Base-by-base conservation (phyloP, 2,113 vertebrate species). In the Baryphthengus martii region DNA sequence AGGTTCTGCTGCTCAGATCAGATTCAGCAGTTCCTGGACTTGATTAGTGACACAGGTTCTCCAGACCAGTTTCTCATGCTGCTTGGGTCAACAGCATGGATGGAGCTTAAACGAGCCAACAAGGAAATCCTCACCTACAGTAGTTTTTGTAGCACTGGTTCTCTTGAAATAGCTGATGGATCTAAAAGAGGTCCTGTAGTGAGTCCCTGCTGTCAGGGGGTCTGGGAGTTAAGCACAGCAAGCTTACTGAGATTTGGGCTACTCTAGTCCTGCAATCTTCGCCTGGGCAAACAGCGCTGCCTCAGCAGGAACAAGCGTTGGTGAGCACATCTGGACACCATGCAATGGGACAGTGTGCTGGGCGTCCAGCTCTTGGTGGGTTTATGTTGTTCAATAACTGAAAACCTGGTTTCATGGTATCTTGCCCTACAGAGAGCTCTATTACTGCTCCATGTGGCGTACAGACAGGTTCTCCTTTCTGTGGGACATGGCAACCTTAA, bases 261-360 rank as follows among this genome's bases (percentile, higher is more conserved):
- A 55, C 31, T n/a, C 55, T 31, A 28, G 33, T n/a, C 39, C 78
- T 24, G 10, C 44, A 65, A 3, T 50, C 39, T n/a, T 92, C 3
- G 2, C n/a, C 18, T 20, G 33, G 40, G 21, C 33, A 87, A 45
- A 37, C 7, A 6, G 31, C 2, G 17, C 40, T n/a, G 61, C 85
- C 47, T 40, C 75, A 68, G 65, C 59, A 63, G 39, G 39, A 63
- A 13, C 14, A 17, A n/a, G 31, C 2, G 9, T 7, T 70, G 67
- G 55, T 45, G 44, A 65, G 44, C 62, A 56, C 17, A 39, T 40
- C 52, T 66, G 87, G 56, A 49, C 67, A 72, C 55, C 39, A 5
- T 1, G 20, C 39, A 40, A n/a, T 4, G 17, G 58, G 55, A 40
- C 44, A 42, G 40, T 3, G 31, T 3, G 0, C 39, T 17, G 24